Base-by-base conservation (phyloP, 2,888 invertebrate genomes). In the Phengaris arion region DNA sequence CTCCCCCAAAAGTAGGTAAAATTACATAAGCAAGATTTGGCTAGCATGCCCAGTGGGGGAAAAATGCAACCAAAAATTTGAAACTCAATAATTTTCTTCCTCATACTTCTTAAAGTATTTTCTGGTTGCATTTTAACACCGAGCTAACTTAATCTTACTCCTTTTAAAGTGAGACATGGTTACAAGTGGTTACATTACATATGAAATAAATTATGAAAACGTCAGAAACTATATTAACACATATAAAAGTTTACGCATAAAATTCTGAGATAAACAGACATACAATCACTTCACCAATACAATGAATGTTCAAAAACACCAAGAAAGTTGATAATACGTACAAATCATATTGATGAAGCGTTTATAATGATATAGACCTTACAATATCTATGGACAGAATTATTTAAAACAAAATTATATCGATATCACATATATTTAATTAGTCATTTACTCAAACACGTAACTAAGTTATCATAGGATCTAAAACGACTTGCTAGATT, bases 311-410 rank as follows among this genome's bases (percentile, higher is more conserved):
- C 76, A 75, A 77, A 77, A 59, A 78, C 75, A 79, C 55, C 74
- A 74, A 76, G 68, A 78, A 74, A 52, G n/a, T 51, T 70, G 22
- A 48, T 22, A 70, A 70, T 51, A 70, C 15, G 22, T 70, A 15
- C 0, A 12, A 72, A 72, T 52, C 13, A 72, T 72, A 72, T 72
- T 72, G 72, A 54, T 72, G 72, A 72, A 72, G 72, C 72, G 64
- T 9, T 51, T 72, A 72, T 72, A 72, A 79, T 80, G 77, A 79
- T 80, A 80, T 80, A 78, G 78, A 76, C 76, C 79, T 80, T 79
- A 81, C 78, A 80, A 78, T 75, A 79, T 78, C 78, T 79, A 80
- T 82, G 81, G 81, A 82, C 81, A 82, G 81, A 80, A 77, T 80
- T 79, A 79, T 79, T 79, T 78, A 78, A 79, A 82, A 81, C 77